phyloP scores from a whole-genome alignment of 1,140 invertebrate genomes.

The Tetranychus urticae region DNA sequence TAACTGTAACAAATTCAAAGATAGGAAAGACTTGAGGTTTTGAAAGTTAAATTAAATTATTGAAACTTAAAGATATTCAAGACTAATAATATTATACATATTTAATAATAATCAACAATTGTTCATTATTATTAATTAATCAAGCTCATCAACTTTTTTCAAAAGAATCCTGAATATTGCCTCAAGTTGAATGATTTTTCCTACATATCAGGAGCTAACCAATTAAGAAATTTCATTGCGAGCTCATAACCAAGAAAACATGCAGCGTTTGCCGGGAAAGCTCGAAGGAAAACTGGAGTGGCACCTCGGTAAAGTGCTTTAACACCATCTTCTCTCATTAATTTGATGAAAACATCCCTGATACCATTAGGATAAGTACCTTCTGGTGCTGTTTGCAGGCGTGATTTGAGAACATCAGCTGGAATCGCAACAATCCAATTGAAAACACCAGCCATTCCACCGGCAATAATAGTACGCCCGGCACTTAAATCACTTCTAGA shows the following conservation, averaged over 20 bases:
- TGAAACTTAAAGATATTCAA: no score
- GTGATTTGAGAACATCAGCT: constrained; percentile 87
- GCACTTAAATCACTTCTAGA: constrained; percentile 31
- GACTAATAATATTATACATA: no score
- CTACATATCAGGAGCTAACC: constrained; percentile 24
- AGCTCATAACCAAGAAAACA: constrained; percentile 67
- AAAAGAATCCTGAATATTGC: no score
- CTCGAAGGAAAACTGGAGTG: constrained; percentile 60
- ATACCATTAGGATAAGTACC: constrained; percentile 70
- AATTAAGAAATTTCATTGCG: constrained; percentile 36
- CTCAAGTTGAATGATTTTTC: background rate
- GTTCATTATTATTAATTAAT: no score
- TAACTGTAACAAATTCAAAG: no score
- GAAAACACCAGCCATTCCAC: constrained; percentile 79
- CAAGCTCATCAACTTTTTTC: no score
- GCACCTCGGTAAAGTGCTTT: constrained; percentile 55
- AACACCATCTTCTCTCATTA: constrained; percentile 56
- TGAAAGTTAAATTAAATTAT: no score
- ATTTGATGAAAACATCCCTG: constrained; percentile 48
- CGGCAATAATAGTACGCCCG: constrained; percentile 58
- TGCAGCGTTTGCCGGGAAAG: constrained; percentile 79
- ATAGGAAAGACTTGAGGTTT: no score
- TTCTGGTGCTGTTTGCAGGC: constrained; percentile 76
- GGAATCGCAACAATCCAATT: constrained; percentile 94
- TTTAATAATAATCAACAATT: no score